Conservation (phyloP, 2,888 invertebrate genomes). For the Neoaliturus tenellus region DNA sequence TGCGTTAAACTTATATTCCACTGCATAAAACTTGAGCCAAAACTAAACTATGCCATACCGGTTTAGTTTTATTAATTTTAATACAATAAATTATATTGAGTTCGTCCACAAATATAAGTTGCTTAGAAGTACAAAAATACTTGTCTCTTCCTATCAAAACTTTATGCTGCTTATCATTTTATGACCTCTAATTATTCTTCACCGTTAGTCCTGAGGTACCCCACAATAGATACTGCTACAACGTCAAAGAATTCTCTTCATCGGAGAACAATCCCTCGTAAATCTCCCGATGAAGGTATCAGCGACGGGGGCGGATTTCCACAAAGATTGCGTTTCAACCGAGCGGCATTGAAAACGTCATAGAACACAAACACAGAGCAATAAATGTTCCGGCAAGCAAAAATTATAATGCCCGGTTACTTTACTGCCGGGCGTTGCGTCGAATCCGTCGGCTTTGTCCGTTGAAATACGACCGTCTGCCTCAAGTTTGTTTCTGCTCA, state of each 20-base stretch:
- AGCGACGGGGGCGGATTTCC: neutral
- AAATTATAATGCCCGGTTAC: conserved; percentile 41
- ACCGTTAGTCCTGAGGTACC: too few species aligned
- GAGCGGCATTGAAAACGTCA: conserved; percentile 37
- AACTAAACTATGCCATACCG: too few species aligned
- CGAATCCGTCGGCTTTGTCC: conserved; percentile 21
- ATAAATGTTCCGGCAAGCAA: conserved; percentile 38
- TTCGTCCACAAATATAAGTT: too few species aligned
- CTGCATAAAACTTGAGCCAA: too few species aligned
- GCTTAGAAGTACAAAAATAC: too few species aligned
- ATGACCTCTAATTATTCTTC: too few species aligned
- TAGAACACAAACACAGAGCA: conserved; percentile 31
- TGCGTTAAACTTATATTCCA: too few species aligned
- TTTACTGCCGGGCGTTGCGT: conserved; percentile 19
- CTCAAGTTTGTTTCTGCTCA: conserved; percentile 32
- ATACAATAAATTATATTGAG: too few species aligned
- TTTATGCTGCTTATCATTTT: too few species aligned
- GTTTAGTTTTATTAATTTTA: too few species aligned
- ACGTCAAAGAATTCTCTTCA: neutral
- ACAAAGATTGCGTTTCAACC: conserved; percentile 19
- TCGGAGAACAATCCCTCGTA: neutral
- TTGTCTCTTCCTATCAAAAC: too few species aligned
- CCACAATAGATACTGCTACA: too few species aligned
- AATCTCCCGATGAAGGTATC: neutral
- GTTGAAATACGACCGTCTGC: conserved; percentile 38